These are phyloP conservation scores for Gandaritis pyraliata DNA, from an alignment of 2,888 invertebrate species.

Conservation along the genomic window DNA sequence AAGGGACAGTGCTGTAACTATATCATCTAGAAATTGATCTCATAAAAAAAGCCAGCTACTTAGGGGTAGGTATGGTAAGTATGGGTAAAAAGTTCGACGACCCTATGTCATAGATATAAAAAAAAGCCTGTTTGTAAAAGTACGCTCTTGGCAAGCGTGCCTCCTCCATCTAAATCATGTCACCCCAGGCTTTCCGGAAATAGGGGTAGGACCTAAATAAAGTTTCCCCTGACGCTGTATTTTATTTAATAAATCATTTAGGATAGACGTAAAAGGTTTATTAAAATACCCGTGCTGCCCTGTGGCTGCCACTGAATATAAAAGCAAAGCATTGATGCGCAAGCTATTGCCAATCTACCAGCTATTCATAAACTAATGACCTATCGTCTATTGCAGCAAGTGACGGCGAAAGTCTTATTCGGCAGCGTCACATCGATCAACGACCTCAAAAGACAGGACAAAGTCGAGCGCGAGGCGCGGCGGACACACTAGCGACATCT, in stretches of 20 bases:
- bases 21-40: too few relatives aligned
- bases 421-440: slow-evolving; percentile 89
- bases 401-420: slow-evolving; percentile 90
- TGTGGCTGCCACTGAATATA: too few relatives aligned
- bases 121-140: not conserved
- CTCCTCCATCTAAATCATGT: too few relatives aligned
- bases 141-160: not conserved
- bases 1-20: too few relatives aligned
- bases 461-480: slow-evolving; percentile 86
- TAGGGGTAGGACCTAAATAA: too few relatives aligned
- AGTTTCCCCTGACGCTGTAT: too few relatives aligned
- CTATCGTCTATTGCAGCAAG: slow-evolving; percentile 74
- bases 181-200: too few relatives aligned
- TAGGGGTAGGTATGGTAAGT: too few relatives aligned
- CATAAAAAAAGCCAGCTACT: too few relatives aligned
- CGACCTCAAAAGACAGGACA: slow-evolving; percentile 89
- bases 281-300: slow-evolving; percentile 13
- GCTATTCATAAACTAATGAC: slow-evolving; percentile 38
- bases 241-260: not conserved
- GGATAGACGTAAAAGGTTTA: not conserved
- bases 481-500: slow-evolving; percentile 81
- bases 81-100: too few relatives aligned
- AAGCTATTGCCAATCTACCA: slow-evolving; percentile 39
- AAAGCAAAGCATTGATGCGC: slow-evolving; percentile 22
- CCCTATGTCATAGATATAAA: not conserved